Evolutionary conservation across 2,888 invertebrate genomes (phyloP), one percentile per base, ranked within the genome.

Genomic region (Ceramica pisi): DNA sequence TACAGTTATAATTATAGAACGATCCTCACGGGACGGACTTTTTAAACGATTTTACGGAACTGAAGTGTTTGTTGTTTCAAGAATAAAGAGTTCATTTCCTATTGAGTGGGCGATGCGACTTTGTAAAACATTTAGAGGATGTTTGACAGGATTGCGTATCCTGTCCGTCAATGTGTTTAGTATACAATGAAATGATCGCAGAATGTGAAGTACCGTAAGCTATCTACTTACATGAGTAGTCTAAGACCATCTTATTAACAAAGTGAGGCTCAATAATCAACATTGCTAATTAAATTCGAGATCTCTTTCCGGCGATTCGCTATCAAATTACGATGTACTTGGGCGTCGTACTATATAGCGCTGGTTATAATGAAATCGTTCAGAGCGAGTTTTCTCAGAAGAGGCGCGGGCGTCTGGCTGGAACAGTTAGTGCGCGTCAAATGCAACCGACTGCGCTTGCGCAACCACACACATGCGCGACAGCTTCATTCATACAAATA

Each of bases 321-420:
- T 82, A 78, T 81, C 69, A 60, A 75, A 78, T 72, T 60, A 69
- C 82, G 65, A 78, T 82, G 59, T 67, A 73, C 69, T 73, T 81
- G 67, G 75, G 67, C 63, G 71, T 65, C 48, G 62, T 77, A 75
- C 61, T 6, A 75, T 75, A 70, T 78, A 78, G 68, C 72, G 44
- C 56, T 60, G 65, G 80, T 84, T 85, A 84, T 82, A 81, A 78
- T 75, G 81, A 81, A 86, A 82, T 77, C 81, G 86, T 81, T 80
- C 84, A 81, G 85, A 86, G 84, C 84, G 77, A 80, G 81, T 84
- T 88, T 91, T 92, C 93, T 91, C 74, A 85, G 93, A 93, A 93
- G 81, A 79, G 85, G 82, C 71, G 85, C 84, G 83, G 81, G 85
- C 86, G 89, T 88, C 88, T 87, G 88, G 84, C 87, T 75, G 75